A percentile compares a stretch with the other conserved stretches of the same genome.
These are phyloP conservation scores for Cephus runcator DNA, from an alignment of 2,888 invertebrate species.

Conservation along the genomic window DNA sequence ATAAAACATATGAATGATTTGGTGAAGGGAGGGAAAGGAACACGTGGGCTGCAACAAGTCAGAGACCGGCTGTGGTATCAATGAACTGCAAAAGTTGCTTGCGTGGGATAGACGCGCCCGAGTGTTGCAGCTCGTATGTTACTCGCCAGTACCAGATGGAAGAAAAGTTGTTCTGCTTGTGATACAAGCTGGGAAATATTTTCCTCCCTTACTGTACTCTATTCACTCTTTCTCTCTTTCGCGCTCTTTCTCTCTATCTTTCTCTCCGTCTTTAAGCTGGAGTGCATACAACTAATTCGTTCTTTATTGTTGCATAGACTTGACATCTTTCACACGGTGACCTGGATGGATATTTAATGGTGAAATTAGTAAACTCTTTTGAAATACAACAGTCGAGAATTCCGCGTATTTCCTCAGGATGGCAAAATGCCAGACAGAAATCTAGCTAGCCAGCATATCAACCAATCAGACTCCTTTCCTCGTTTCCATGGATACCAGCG, in stretches of 20 bases:
- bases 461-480: background rate
- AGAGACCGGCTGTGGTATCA: slow-evolving; percentile 37
- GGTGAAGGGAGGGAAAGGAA: too few species aligned
- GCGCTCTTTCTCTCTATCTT: slow-evolving; percentile 17
- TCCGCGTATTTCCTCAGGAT: background rate
- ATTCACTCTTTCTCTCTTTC: slow-evolving; percentile 16
- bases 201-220: slow-evolving; percentile 15
- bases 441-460: background rate
- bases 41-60: too few species aligned
- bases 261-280: background rate
- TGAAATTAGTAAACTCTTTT: background rate
- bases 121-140: background rate
- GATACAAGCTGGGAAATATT: background rate
- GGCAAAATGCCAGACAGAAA: background rate
- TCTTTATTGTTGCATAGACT: background rate
- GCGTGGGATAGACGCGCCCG: background rate
- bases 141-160: background rate
- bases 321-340: background rate
- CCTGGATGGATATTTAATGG: background rate
- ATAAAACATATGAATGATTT: too few species aligned
- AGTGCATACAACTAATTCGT: background rate
- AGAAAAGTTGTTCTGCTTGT: background rate
- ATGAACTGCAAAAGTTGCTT: slow-evolving; percentile 50
- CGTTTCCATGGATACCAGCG: slow-evolving; percentile 54
- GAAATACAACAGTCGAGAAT: background rate